Conservation (phyloP, 2,113 vertebrate genomes). For the Mesitornis unicolor region DNA sequence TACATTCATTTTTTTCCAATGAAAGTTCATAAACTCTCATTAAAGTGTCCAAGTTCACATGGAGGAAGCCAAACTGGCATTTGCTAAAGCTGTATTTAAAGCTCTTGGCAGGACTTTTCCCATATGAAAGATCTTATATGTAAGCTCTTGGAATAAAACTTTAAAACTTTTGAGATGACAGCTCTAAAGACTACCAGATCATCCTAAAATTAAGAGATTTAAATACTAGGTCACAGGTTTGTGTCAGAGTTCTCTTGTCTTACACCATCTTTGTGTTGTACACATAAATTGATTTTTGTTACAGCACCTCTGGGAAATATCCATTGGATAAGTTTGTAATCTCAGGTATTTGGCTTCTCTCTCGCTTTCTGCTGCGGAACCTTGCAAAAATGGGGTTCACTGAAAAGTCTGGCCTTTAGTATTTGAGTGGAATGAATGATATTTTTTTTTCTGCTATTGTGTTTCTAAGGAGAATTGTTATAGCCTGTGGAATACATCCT, state of each 20-base stretch:
- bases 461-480: neutral
- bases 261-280: neutral
- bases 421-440: neutral
- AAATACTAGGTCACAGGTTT: neutral
- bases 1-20: neutral
- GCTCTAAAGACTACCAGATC: neutral
- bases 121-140: slow-evolving; percentile 18
- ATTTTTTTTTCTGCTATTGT: neutral
- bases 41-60: slow-evolving; percentile 3
- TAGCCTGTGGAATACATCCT: slow-evolving; percentile 18
- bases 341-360: slow-evolving; percentile 32
- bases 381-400: neutral
- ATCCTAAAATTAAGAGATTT: neutral
- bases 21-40: slow-evolving; percentile 43
- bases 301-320: slow-evolving; percentile 37
- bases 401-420: neutral
- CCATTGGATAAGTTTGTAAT: neutral
- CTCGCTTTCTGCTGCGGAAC: neutral
- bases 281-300: neutral
- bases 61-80: slow-evolving; percentile 41
- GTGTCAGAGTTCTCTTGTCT: slow-evolving; percentile 22
- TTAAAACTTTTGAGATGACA: neutral
- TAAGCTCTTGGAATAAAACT: neutral
- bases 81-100: neutral
- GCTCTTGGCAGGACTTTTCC: slow-evolving; percentile 8